Base-by-base conservation (phyloP, 2,797 vertebrate species). In the Chromis chromis region DNA sequence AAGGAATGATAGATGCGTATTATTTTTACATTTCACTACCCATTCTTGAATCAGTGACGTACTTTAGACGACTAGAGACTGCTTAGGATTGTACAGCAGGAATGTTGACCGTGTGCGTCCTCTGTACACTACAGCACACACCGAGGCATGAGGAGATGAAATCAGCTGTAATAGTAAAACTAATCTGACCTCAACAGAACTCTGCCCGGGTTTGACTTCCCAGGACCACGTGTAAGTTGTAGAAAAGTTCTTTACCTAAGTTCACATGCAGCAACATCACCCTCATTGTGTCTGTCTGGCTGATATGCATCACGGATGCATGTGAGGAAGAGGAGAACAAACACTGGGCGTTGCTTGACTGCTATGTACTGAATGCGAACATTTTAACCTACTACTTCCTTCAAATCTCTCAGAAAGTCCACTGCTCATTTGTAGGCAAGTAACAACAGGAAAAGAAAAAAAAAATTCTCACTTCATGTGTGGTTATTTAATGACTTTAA, bases 61-160 rank as follows among this genome's bases (percentile, higher is more conserved):
- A 13, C 53, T 13, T 24, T 1, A 5, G 22, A 56, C 10, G 10
- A 36, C 33, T 36, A 12, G 7, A 11, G 33, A 3, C 28, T 31
- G 28, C 33, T 33, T 9, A 27, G 0, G n/a, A 65, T 40, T 36
- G 39, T n/a, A 54, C 55, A 25, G 4, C 13, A 65, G 66, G 56
- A 80, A 85, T 86, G 83, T 25, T 56, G 39, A 24, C 60, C 4
- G 17, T 10, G n/a, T 71, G 28, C 58, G 40, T 62, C 65, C 33
- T 57, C 21, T 48, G 10, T 4, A 17, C 22, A 17, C 6, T 13
- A 14, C 17, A 6, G 4, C 14, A 50, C 66, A 65, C 54, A 28
- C 46, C 53, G 44, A 40, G 11, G 2, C 31, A 11, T 3, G 4
- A 60, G 21, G 9, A 64, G 22, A 70, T 73, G 1, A 27, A 54